These are phyloP conservation scores for Dromaius novaehollandiae DNA, from an alignment of 2,113 vertebrate genomes.

Conservation along the genomic window DNA sequence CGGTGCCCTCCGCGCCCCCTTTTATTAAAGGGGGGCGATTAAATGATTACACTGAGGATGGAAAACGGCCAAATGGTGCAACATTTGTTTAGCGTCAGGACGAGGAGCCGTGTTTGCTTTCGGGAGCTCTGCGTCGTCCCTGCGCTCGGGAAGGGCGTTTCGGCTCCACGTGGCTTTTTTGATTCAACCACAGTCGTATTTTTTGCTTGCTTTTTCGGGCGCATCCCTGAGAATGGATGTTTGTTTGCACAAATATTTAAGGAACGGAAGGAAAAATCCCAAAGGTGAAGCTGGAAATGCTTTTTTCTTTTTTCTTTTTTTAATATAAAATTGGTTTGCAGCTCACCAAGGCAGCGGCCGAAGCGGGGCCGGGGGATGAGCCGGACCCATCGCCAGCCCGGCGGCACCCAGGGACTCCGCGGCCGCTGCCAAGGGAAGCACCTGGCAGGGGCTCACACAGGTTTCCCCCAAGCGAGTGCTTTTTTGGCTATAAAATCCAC, in stretches of 20 bases:
- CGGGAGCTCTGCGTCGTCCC: neutral
- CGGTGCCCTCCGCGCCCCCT: no score
- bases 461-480: no score
- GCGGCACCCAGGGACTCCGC: no score
- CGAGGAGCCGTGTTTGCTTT: constrained; percentile 18
- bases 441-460: no score
- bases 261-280: neutral
- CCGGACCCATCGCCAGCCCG: no score
- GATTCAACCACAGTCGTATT: neutral
- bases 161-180: neutral
- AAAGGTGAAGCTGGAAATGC: neutral
- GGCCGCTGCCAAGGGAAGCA: no score
- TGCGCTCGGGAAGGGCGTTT: no score
- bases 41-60: constrained; percentile 10
- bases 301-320: no score
- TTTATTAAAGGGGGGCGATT: constrained; percentile 17
- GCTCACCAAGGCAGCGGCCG: no score
- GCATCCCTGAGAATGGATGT: neutral
- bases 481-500: no score
- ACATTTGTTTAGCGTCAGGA: constrained; percentile 65
- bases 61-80: neutral
- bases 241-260: neutral
- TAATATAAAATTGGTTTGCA: no score
- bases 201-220: neutral
- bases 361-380: no score